Percentiles rank a stretch among this genome's conserved stretches.
These are phyloP conservation scores for Aphodius granarius DNA, from an alignment of 2,888 invertebrate genomes.

Conservation along the genomic window DNA sequence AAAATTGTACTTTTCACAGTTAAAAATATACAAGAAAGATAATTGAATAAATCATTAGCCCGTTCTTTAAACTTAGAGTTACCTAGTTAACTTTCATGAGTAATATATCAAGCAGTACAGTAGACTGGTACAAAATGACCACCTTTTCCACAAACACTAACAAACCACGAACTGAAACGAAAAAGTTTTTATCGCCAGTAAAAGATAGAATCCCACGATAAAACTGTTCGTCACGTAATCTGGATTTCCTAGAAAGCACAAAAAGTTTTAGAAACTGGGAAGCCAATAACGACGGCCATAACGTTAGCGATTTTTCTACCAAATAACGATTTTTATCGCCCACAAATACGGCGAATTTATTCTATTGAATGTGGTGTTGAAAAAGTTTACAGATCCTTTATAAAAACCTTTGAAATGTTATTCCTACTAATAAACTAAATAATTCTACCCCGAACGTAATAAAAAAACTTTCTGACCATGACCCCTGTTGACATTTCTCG, in stretches of 20 bases:
- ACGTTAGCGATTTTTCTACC: background rate
- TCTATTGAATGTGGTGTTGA: background rate
- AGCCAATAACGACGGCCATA: background rate
- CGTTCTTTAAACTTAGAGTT: too few species aligned
- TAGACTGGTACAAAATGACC: background rate
- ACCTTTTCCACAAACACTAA: background rate
- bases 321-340: background rate
- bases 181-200: background rate
- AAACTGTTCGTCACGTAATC: background rate
- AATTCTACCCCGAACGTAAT: background rate
- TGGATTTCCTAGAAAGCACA: background rate
- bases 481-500: background rate
- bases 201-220: background rate
- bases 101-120: too few species aligned
- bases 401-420: too few species aligned
- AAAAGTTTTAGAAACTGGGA: background rate
- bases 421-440: too few species aligned
- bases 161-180: background rate
- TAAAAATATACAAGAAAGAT: too few species aligned
- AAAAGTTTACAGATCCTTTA: background rate
- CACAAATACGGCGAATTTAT: background rate
- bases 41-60: too few species aligned
- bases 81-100: too few species aligned
- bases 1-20: too few species aligned
- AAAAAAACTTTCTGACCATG: background rate